Evolutionary conservation across 2,888 invertebrate species (phyloP), one percentile per base, ranked within the genome.

Genomic region (Hirtodrosophila histrioides): DNA sequence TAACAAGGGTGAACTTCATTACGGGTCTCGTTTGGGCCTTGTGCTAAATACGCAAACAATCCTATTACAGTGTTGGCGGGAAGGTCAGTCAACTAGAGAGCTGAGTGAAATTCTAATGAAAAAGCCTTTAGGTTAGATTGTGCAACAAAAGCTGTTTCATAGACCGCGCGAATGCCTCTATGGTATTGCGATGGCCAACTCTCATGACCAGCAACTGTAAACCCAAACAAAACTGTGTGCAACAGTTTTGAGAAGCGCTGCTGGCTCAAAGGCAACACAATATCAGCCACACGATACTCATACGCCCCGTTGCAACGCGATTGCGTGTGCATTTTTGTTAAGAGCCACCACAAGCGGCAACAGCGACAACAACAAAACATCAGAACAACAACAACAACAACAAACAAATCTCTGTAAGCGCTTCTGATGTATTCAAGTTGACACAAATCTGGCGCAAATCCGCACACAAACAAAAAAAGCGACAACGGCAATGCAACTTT

Each of bases 401-500:
- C 71, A 75, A 73, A 74, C 73, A 78, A 81, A 81, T 83, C 81
- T 81, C 63, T 75, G 75, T 71, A 74, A 86, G 64, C 82, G 75
- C 70, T 79, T 79, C 72, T 86, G 86, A 85, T 85, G 85, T 79
- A 86, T 86, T 86, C 86, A 85, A 86, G 85, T 86, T 86, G 85
- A 86, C 85, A 86, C 85, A 86, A 86, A 86, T 86, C 85, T 86
- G 87, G 80, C 79, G 73, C 74, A 84, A 84, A 84, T 86, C 84
- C 81, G 74, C 69, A 71, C 76, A 69, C 67, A 77, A 69, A 66
- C 49, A 66, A 48, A 24, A 17, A 51, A 57, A 62, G 37, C 43
- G 57, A 60, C 41, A 69, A 56, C 73, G 64, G 68, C 69, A 68
- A 62, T 76, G 66, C 70, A 69, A 80, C 72, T 72, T 85, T 81